Evolutionary conservation across 2,113 vertebrate species (phyloP), one percentile per base, ranked within the genome.

Genomic region (Albula goreensis): DNA sequence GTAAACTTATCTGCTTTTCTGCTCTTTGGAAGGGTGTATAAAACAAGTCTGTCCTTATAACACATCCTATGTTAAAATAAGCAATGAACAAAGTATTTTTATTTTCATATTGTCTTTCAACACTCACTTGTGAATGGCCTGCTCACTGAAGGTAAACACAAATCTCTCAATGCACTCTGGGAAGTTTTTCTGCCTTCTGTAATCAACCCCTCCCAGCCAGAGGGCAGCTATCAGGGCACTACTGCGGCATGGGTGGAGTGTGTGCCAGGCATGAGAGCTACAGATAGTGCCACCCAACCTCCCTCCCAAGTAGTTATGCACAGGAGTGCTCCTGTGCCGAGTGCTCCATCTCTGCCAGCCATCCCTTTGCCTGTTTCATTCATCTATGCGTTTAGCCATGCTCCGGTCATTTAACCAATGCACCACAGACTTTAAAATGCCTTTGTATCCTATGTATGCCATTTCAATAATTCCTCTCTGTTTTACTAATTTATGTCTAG

Each of bases 211-310:
- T 81, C 87, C 53, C 85, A 52, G 85, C 51, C 53, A 31, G 15
- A 87, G 81, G 85, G 80, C 90, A 93, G 91, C 86, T 89, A 66
- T 0, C 0, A 86, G 56, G 41, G 60, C 41, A 7, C 0, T 1
- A 82, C 51, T 80, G 81, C 90, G 90, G 89, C 90, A 89, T 87
- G 94, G 93, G 92, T 91, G 93, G 92, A 89, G 94, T 90, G 87
- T 88, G 83, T 25, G 50, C 86, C 77, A 56, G 89, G 86, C 79
- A 17, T 87, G 63, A 52, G 53, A 85, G 84, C 5, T 2, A 51
- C 85, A 77, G 86, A 85, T 1, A 4, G 87, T 49, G 49, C 60
- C 48, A 22, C 78, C 53, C 86, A 52, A 10, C 78, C 85, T 56
- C 48, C 22, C 17, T 48, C 41, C 78, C 49, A 19, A 4, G 4